These are phyloP conservation scores for Venturia canescens DNA, from an alignment of 1,140 invertebrate genomes.

Conservation along the genomic window DNA sequence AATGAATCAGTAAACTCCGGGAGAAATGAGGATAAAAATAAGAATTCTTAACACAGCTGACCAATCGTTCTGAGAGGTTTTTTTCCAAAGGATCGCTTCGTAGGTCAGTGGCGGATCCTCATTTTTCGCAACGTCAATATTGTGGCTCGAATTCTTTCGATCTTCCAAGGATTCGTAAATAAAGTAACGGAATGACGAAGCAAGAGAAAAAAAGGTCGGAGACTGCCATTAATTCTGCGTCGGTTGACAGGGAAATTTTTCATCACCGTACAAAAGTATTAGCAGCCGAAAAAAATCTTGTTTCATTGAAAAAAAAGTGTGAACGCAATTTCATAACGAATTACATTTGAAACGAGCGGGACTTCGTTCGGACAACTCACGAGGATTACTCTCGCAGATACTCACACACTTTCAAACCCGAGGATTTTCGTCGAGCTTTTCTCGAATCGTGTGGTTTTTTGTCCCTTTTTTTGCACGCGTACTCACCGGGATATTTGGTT, in stretches of 20 bases:
- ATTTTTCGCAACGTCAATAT: no score
- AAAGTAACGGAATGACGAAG: no score
- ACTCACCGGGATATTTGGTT: neutral
- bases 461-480: neutral
- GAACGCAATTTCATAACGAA: neutral
- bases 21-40: slow-evolving; percentile 16
- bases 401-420: neutral
- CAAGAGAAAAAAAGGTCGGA: neutral
- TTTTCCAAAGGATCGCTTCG: no score
- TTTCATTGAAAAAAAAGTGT: neutral
- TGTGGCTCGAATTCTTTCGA: no score
- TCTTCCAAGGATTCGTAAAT: no score
- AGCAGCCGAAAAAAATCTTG: neutral
- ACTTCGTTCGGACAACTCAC: neutral
- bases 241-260: no score
- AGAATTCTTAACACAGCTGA: no score
- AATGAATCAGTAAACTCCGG: neutral
- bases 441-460: neutral
- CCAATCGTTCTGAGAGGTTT: no score
- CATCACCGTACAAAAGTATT: no score
- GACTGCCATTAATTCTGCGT: no score
- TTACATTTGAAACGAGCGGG: neutral
- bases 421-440: no score
- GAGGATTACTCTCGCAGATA: neutral
- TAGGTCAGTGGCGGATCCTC: no score